Evolutionary conservation across 2,888 invertebrate genomes (phyloP).

Genomic region (Tinea pellionella): DNA sequence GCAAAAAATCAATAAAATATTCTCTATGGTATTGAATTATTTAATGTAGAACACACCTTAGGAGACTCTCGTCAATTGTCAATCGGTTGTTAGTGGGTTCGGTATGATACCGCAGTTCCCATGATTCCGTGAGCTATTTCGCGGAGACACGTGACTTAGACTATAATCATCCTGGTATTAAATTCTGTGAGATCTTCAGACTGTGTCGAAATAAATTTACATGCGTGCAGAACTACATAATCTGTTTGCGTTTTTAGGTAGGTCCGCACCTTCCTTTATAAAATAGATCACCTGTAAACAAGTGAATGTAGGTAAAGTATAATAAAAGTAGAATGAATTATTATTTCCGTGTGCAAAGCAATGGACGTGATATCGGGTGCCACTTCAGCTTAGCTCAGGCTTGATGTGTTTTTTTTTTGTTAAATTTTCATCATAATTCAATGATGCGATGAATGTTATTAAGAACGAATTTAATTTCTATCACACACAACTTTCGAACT

Average conservation of each 20-base stretch:
- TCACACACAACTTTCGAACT: background rate
- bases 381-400: too few species aligned
- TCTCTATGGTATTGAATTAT: background rate
- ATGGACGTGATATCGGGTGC: too few species aligned
- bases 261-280: background rate
- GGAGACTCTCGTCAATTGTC: slow-evolving; percentile 42
- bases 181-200: background rate
- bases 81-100: slow-evolving; percentile 29
- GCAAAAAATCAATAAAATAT: too few species aligned
- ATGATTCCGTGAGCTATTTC: slow-evolving; percentile 36
- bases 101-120: slow-evolving; percentile 30
- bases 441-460: too few species aligned
- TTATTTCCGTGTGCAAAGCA: too few species aligned
- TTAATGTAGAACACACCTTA: background rate
- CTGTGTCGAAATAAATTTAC: slow-evolving; percentile 4
- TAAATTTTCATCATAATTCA: too few species aligned
- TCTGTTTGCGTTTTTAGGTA: too few species aligned
- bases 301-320: too few species aligned
- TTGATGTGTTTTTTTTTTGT: too few species aligned
- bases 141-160: slow-evolving; percentile 31
- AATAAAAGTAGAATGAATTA: too few species aligned
- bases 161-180: slow-evolving; percentile 3
- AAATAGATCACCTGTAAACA: background rate
- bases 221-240: too few species aligned
- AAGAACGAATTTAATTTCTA: too few species aligned